Base-by-base conservation (phyloP, 2,888 invertebrate genomes). In the Sinelater perroti region DNA sequence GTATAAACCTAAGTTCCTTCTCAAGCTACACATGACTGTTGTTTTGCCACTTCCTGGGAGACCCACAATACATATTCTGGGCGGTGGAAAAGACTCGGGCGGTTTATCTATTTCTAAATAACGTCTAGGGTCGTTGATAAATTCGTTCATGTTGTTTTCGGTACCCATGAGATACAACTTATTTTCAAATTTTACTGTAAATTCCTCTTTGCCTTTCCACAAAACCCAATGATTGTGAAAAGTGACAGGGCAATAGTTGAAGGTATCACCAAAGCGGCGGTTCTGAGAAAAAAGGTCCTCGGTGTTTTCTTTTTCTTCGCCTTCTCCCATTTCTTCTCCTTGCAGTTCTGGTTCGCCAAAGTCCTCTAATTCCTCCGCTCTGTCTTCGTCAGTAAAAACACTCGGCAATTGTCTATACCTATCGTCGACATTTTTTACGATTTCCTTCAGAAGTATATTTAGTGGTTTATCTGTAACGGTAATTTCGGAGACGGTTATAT, bases 231-330 rank as follows among this genome's bases (percentile, higher is more conserved):
- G 70, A 30, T 83, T 77, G 51, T 76, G 74, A 67, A 81, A 82
- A n/a, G 84, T 78, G 21, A 87, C 80, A 0, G 88, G 88, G 68
- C 88, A 88, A 67, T 82, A 88, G 64, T 79, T 67, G 60, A 77
- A 78, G 1, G 83, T 85, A 70, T 85, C 84, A n/a, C 87, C 84
- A 50, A 84, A 79, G 55, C 76, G 76, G 45, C 79, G 71, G 30
- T 74, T 72, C 47, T 65, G 59, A 16, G 63, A 64, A 40, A 71
- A 71, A 10, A 26, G 52, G 14, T 68, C 67, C 17, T 65, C 53
- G 18, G 35, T 59, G 30, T 61, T 62, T 31, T 55, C 55, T 36
- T 54, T 38, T 35, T 52, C 58, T 51, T 52, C 58, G 7, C 49
- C 60, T 24, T 75, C 75, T 62, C 78, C 80, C 47, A 62, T 66